Evolutionary conservation across 2,888 invertebrate genomes (phyloP).

Genomic region (Aproaerema taeniolella): DNA sequence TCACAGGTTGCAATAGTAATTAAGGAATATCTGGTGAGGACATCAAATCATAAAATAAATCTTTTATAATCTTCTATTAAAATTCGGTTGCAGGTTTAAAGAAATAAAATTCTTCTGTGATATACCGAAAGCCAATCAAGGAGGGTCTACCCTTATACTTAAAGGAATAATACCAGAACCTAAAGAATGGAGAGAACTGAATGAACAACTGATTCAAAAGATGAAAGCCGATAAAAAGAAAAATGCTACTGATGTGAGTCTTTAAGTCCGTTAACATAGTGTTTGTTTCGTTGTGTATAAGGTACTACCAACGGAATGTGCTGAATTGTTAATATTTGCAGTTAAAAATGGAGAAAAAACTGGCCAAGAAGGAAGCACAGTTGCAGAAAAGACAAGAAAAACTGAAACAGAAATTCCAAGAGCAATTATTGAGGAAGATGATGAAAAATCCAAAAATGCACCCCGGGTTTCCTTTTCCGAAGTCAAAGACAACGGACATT

Average conservation of each 20-base stretch:
- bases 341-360: constrained; percentile 34
- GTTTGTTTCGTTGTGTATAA: too few species aligned
- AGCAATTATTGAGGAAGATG: constrained; percentile 39
- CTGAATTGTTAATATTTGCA: too few species aligned
- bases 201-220: constrained; percentile 33
- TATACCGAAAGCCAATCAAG: constrained; percentile 40
- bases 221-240: constrained; percentile 42
- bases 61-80: too few species aligned
- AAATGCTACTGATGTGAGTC: constrained; percentile 22
- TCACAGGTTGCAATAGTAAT: too few species aligned
- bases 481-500: constrained; percentile 32
- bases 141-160: constrained; percentile 41
- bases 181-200: constrained; percentile 44
- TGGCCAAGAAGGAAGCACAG: constrained; percentile 34
- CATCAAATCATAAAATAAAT: too few species aligned
- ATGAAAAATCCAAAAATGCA: constrained; percentile 55
- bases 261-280: neutral
- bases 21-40: too few species aligned
- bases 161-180: constrained; percentile 45
- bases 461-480: constrained; percentile 51
- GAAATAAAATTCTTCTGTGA: constrained; percentile 42
- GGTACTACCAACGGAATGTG: too few species aligned
- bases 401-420: constrained; percentile 36
- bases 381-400: constrained; percentile 34
- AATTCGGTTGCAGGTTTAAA: constrained; percentile 56